Base-by-base conservation (phyloP, 2,797 vertebrate species). In the Micrastur ruficollis region DNA sequence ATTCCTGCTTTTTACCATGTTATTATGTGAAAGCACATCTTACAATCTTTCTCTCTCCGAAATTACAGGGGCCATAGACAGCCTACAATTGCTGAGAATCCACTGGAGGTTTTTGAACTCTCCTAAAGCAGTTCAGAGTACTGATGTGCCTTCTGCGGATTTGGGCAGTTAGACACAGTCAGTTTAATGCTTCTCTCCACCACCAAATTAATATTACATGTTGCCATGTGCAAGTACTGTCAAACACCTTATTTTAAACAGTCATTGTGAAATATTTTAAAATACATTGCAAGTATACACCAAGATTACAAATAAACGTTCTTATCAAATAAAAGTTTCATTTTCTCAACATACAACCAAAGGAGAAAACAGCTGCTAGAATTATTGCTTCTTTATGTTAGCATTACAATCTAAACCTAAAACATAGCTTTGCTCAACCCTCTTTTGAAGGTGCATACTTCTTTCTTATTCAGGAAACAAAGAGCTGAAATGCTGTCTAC, bases 11-110 rank as follows among this genome's bases (percentile, higher is more conserved):
- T 81, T 94, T 67, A 86, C 18, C 25, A 26, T n/a, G 34, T 42
- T 81, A 81, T 90, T 88, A 87, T 83, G 46, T 94, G 81, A 90
- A 94, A 96, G 61, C 25, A 82, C 34, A 66, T 78, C 71, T 93
- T 63, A 63, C 7, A 80, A 71, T 89, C 92, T 81, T 63, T 34
- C n/a, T 84, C 11, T 55, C 50, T 73, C 55, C 47, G 66, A 90
- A 95, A 40, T 7, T 11, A 62, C 32, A 71, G 31, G 14, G 31
- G 52, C 36, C 52, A 40, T 5, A 85, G 65, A 32, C 11, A 87
- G 34, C 14, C 56, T 82, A 22, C n/a, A 46, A 75, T 31, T 71
- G 49, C 65, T 47, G 65, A 89, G 58, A 92, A 62, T 40, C n/a
- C 13, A 40, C n/a, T 68, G 42, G 36, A 61, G 42, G 26, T 36